These are phyloP conservation scores for Pristionchus entomophagus DNA, from an alignment of 2,888 invertebrate genomes.

Conservation along the genomic window DNA sequence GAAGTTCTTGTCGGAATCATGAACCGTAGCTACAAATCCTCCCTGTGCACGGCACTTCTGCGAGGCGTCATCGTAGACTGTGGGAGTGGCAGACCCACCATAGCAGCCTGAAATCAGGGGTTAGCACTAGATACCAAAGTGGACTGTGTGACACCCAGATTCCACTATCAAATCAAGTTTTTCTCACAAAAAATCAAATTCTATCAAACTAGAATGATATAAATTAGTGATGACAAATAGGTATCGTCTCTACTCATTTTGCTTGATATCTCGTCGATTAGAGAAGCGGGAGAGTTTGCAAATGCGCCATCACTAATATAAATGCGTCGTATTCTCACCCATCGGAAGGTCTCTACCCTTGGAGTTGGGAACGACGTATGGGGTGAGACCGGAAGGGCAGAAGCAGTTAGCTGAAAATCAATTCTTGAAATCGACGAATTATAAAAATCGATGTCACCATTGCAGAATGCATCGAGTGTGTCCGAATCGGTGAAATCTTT, in stretches of 20 bases:
- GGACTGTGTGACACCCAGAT: too few relatives aligned
- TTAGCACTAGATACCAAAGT: too few relatives aligned
- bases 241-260: too few relatives aligned
- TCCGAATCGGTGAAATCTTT: neutral
- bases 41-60: neutral
- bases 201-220: too few relatives aligned
- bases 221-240: too few relatives aligned
- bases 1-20: neutral
- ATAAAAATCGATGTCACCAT: neutral
- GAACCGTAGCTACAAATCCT: neutral
- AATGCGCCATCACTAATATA: neutral
- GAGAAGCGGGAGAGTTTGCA: neutral
- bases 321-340: neutral
- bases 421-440: too few relatives aligned
- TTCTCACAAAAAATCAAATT: too few relatives aligned
- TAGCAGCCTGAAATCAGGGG: conserved; percentile 2
- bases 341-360: neutral
- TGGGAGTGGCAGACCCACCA: neutral
- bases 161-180: too few relatives aligned
- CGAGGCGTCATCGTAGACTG: neutral
- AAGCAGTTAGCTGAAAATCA: conserved; percentile 24
- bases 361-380: neutral
- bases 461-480: neutral
- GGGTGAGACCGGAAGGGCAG: neutral
- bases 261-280: too few relatives aligned